phyloP scores from a whole-genome alignment of 2,113 vertebrate genomes.

The Dasypus novemcinctus region DNA sequence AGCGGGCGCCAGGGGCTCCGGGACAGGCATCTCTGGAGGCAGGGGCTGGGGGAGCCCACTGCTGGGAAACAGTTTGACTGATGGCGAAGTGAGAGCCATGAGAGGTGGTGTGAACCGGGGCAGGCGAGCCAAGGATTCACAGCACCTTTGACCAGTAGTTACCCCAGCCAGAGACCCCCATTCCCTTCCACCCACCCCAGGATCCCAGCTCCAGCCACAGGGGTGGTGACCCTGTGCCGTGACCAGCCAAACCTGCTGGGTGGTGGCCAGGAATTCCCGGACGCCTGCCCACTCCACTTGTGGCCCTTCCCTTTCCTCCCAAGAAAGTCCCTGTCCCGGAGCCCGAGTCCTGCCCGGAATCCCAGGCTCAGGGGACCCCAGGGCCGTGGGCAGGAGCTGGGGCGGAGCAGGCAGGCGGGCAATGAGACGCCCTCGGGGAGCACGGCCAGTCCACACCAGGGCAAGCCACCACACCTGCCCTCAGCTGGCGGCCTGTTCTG shows the following conservation, averaged over 20 bases:
- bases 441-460: not conserved
- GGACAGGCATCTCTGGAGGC: not conserved
- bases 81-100: not conserved
- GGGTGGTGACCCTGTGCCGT: not conserved
- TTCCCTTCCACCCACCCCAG: not conserved
- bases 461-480: not conserved
- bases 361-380: not conserved
- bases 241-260: not conserved
- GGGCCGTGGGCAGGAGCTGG: not conserved
- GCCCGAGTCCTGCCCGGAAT: slow-evolving; percentile 44
- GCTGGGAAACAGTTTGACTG: not conserved
- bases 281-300: not conserved
- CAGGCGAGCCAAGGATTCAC: not conserved
- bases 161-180: not conserved
- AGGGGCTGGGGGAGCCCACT: not conserved
- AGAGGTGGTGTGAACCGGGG: not conserved
- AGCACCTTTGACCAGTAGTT: not conserved
- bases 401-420: not conserved
- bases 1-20: not conserved
- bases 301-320: slow-evolving; percentile 63
- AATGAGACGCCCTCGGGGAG: not conserved
- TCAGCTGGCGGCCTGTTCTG: not conserved
- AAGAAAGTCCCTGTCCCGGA: slow-evolving; percentile 66
- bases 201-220: not conserved
- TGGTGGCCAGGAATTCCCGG: slow-evolving; percentile 59